Conservation (phyloP, 1,140 invertebrate species). For the Drosophila sp. region DNA sequence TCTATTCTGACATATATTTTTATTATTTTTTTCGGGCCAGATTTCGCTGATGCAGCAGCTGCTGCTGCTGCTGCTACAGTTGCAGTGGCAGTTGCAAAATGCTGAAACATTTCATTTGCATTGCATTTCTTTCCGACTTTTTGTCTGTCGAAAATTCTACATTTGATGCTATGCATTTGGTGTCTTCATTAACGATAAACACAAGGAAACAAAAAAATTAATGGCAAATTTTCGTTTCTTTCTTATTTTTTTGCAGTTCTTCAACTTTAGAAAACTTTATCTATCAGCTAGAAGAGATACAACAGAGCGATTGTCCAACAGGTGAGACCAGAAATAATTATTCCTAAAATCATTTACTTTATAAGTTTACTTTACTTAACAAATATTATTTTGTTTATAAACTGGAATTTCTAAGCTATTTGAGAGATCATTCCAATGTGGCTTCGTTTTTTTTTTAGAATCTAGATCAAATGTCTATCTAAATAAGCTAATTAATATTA, state of each 20-base stretch:
- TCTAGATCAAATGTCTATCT: too few species aligned
- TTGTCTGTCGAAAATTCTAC: not conserved
- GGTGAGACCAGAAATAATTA: constrained; percentile 22
- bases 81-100: constrained; percentile 2
- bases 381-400: too few species aligned
- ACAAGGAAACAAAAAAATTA: not conserved
- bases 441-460: too few species aligned
- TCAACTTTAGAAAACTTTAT: constrained; percentile 1
- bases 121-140: constrained; percentile 17
- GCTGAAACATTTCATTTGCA: constrained; percentile 11
- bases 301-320: constrained; percentile 19
- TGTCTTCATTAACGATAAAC: too few species aligned
- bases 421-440: too few species aligned
- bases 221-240: not conserved
- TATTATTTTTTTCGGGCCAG: constrained; percentile 40
- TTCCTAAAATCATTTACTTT: too few species aligned
- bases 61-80: not conserved
- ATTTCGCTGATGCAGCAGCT: constrained; percentile 39
- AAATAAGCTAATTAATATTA: too few species aligned
- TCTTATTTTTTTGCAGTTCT: constrained; percentile 42
- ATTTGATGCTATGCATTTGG: not conserved
- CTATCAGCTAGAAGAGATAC: not conserved
- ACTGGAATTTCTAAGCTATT: too few species aligned
- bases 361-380: too few species aligned
- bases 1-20: not conserved